Percentiles rank a stretch among this genome's conserved stretches.
phyloP scores from a whole-genome alignment of 2,797 vertebrate genomes.

The Nyctalus aviator region DNA sequence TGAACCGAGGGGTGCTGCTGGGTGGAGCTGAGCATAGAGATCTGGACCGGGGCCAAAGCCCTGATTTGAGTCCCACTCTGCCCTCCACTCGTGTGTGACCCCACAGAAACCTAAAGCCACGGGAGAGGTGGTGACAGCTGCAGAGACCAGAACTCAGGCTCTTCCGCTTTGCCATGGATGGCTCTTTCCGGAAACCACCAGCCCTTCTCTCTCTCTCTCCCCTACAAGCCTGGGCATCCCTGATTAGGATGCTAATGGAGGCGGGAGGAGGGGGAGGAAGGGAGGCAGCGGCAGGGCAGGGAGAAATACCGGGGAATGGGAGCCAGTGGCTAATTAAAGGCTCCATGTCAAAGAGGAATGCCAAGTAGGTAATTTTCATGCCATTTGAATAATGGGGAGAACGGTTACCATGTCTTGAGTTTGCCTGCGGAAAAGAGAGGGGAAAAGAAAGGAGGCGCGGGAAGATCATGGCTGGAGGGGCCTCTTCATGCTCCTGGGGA shows the following conservation, averaged over 20 bases:
- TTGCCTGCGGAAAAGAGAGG: conserved; percentile 57
- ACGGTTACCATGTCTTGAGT: conserved; percentile 76
- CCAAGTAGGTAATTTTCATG: conserved; percentile 83
- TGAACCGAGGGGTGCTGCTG: neutral
- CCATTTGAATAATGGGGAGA: conserved; percentile 82
- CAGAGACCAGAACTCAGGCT: neutral
- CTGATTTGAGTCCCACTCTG: neutral
- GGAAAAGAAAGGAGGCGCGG: neutral
- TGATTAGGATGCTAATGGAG: conserved; percentile 72
- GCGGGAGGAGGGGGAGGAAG: conserved; percentile 22
- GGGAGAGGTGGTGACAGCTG: neutral
- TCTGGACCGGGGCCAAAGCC: neutral
- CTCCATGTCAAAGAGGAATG: conserved; percentile 82
- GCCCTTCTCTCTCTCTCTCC: neutral
- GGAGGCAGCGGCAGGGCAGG: neutral
- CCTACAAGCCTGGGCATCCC: conserved; percentile 44
- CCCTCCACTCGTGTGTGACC: neutral
- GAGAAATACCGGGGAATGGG: conserved; percentile 69
- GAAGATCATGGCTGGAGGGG: neutral
- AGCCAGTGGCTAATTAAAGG: conserved; percentile 81
- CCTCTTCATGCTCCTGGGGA: neutral
- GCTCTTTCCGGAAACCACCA: neutral
- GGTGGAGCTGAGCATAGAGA: neutral
- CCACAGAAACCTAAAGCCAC: neutral
- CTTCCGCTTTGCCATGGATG: neutral